Percentiles rank a stretch among this genome's conserved stretches.
Conservation (phyloP, 2,888 invertebrate genomes). For the Agriopis aurantiaria region DNA sequence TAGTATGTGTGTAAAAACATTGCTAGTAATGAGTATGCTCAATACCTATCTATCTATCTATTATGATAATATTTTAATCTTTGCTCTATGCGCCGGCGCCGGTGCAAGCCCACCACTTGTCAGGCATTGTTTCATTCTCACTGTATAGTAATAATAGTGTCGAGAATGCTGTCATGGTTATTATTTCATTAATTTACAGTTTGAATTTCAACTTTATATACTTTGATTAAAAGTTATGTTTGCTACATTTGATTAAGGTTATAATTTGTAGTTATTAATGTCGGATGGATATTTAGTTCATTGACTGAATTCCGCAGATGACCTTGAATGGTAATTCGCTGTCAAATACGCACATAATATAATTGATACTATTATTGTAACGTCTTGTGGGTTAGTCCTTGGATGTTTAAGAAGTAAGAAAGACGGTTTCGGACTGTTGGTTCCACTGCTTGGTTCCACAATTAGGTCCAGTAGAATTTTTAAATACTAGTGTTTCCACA, state of each 20-base stretch:
- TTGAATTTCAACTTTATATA: constrained; percentile 18
- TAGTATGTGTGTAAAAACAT: too few species aligned
- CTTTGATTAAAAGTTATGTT: neutral
- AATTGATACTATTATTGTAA: too few species aligned
- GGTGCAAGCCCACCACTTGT: constrained; percentile 23
- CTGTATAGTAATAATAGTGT: constrained; percentile 24
- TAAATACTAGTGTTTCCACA: too few species aligned
- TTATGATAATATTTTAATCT: constrained; percentile 21
- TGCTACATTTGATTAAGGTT: neutral
- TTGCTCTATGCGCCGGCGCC: constrained; percentile 50
- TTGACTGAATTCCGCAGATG: constrained; percentile 54
- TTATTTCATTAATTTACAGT: neutral
- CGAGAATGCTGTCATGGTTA: neutral
- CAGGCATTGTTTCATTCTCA: constrained; percentile 22
- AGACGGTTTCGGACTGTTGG: too few species aligned
- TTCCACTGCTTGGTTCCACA: too few species aligned
- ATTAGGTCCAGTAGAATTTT: too few species aligned
- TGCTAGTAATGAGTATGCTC: too few species aligned
- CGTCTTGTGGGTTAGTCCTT: too few species aligned
- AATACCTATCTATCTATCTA: neutral
- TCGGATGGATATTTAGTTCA: constrained; percentile 54
- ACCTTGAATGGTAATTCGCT: constrained; percentile 30
- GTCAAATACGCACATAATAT: too few species aligned
- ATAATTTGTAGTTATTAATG: constrained; percentile 36
- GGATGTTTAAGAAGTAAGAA: too few species aligned